Evolutionary conservation across 2,888 invertebrate genomes (phyloP).

Genomic region (Erebia epiphron): DNA sequence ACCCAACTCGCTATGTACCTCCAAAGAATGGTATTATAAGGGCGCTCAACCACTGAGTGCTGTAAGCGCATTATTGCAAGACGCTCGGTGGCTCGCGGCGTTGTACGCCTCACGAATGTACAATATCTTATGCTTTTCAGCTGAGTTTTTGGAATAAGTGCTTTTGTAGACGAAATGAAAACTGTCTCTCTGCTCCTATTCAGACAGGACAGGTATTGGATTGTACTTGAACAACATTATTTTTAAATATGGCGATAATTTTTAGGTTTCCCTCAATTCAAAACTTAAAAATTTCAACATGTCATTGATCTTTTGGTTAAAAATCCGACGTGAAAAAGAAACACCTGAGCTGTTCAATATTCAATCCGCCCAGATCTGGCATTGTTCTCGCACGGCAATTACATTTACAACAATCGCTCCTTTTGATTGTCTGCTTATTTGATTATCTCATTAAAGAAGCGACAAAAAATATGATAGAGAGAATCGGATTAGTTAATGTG

Average conservation of each 20-base stretch:
- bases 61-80: conserved; percentile 79
- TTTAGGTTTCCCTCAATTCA: not conserved
- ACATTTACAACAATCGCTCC: conserved; percentile 10
- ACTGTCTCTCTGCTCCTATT: conserved; percentile 65
- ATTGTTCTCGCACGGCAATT: conserved; percentile 13
- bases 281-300: not conserved
- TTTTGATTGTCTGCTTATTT: conserved; percentile 23
- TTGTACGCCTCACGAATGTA: conserved; percentile 70
- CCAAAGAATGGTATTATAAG: conserved; percentile 73
- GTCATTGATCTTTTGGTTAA: not conserved
- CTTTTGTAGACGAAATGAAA: conserved; percentile 70
- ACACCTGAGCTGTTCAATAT: conserved; percentile 11
- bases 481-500: conserved; percentile 69
- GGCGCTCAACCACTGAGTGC: conserved; percentile 64
- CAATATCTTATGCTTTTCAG: conserved; percentile 70
- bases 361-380: conserved; percentile 45
- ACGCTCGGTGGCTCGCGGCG: conserved; percentile 54
- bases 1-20: conserved; percentile 60
- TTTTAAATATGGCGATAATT: too few relatives aligned
- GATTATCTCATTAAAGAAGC: conserved; percentile 29
- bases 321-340: conserved; percentile 26
- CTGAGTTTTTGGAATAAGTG: conserved; percentile 70
- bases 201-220: conserved; percentile 41
- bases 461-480: conserved; percentile 32
- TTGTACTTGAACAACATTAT: not conserved